These are phyloP conservation scores for Acrocyrtus sp. DNA, from an alignment of 2,888 invertebrate species.

Conservation along the genomic window DNA sequence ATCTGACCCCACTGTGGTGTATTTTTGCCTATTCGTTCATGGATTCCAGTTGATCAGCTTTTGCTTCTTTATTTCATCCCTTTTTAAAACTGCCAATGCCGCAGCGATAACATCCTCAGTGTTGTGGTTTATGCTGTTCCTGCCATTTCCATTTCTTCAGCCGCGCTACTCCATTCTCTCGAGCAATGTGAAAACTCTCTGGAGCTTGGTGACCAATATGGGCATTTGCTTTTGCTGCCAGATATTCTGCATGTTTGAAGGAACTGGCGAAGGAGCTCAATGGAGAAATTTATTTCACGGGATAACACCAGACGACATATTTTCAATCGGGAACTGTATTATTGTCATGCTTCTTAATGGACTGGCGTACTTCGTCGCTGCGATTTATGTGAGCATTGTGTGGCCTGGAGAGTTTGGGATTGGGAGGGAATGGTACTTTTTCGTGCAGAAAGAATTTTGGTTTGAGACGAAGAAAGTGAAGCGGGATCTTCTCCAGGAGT, in stretches of 20 bases:
- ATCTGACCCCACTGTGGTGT: conserved; percentile 74
- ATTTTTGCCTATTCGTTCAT: conserved; percentile 79
- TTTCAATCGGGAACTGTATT: conserved; percentile 47
- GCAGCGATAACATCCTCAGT: conserved; percentile 82
- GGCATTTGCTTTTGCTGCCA: conserved; percentile 84
- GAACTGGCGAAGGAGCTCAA: conserved; percentile 65
- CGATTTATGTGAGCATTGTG: conserved; percentile 74
- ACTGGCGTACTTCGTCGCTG: conserved; percentile 69
- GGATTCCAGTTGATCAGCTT: conserved; percentile 78
- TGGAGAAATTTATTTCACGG: conserved; percentile 54
- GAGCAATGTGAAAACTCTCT: conserved; percentile 72
- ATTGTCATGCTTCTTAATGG: conserved; percentile 62
- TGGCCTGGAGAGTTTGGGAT: conserved; percentile 77
- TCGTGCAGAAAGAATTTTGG: conserved; percentile 62
- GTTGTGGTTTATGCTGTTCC: conserved; percentile 72
- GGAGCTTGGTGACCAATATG: conserved; percentile 78
- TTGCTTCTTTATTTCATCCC: conserved; percentile 81
- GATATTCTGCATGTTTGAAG: conserved; percentile 78
- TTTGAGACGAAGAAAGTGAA: neutral
- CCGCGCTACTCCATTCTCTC: conserved; percentile 71
- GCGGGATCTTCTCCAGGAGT: too few species aligned
- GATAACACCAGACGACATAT: conserved; percentile 57
- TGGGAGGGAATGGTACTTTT: conserved; percentile 74
- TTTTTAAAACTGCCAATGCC: conserved; percentile 77
- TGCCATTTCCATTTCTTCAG: conserved; percentile 77